Evolutionary conservation across 2,113 vertebrate species (phyloP).

Genomic region (Protobothrops mucrosquamatus): DNA sequence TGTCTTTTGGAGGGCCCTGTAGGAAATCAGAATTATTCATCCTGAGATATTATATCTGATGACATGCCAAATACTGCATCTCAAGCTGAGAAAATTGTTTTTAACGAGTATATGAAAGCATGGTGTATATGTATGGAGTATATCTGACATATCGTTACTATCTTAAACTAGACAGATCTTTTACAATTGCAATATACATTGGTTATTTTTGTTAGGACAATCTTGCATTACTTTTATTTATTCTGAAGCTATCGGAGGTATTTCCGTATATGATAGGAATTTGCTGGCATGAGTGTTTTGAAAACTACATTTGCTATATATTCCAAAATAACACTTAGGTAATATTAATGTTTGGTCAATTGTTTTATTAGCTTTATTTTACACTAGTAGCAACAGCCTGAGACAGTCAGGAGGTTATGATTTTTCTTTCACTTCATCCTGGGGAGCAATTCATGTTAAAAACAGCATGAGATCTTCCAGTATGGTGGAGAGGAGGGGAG

Average conservation of each 20-base stretch:
- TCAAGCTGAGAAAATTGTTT: conserved; percentile 8
- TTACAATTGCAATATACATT: neutral
- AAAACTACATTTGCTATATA: neutral
- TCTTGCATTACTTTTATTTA: neutral
- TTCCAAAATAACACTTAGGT: neutral
- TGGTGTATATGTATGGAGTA: neutral
- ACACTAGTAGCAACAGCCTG: neutral
- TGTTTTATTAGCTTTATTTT: neutral
- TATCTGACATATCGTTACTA: conserved; percentile 12
- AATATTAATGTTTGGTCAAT: neutral
- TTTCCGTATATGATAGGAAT: neutral
- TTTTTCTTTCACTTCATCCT: neutral
- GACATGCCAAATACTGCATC: neutral
- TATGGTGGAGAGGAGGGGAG: neutral
- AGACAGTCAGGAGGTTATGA: neutral
- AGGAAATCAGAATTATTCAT: neutral
- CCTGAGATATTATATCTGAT: rapidly evolving
- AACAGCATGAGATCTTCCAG: neutral
- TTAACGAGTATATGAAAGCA: neutral
- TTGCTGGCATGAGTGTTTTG: neutral
- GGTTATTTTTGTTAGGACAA: neutral
- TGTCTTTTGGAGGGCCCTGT: neutral
- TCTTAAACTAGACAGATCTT: neutral
- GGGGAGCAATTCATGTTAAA: neutral
- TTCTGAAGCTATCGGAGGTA: neutral